Evolutionary conservation across 1,140 invertebrate species (phyloP).

Genomic region (Caenorhabditis elegans): DNA sequence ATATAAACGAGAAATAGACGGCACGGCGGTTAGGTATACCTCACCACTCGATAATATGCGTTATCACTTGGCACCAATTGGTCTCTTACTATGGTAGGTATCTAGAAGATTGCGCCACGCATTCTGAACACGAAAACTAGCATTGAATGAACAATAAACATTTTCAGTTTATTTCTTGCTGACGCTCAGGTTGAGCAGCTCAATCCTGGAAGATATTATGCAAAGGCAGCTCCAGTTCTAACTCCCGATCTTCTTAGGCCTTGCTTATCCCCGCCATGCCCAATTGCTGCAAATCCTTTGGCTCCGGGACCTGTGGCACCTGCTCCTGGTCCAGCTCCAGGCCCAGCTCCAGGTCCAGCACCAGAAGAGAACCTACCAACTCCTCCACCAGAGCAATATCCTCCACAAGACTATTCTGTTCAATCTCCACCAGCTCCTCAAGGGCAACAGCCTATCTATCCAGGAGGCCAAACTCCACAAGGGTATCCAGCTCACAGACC

Average conservation of each 20-base stretch:
- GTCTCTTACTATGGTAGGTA: constrained; percentile 23
- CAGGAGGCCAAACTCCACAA: not conserved
- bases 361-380: not conserved
- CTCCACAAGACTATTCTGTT: not conserved
- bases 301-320: not conserved
- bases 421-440: not conserved
- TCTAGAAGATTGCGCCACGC: no score
- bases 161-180: not conserved
- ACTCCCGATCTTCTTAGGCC: not conserved
- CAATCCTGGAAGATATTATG: constrained; percentile 15
- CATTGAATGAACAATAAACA: no score
- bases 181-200: not conserved
- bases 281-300: not conserved
- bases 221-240: constrained; percentile 1
- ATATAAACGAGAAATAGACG: constrained; percentile 27
- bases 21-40: constrained; percentile 8
- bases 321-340: not conserved
- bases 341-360: not conserved
- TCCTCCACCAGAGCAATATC: not conserved
- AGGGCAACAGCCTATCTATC: not conserved
- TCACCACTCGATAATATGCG: not conserved
- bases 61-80: constrained; percentile 10
- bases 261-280: not conserved
- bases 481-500: not conserved
- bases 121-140: no score